A percentile compares a stretch with the other conserved stretches of the same genome.
phyloP scores from a whole-genome alignment of 2,113 vertebrate genomes.

The Centropus unirufus region DNA sequence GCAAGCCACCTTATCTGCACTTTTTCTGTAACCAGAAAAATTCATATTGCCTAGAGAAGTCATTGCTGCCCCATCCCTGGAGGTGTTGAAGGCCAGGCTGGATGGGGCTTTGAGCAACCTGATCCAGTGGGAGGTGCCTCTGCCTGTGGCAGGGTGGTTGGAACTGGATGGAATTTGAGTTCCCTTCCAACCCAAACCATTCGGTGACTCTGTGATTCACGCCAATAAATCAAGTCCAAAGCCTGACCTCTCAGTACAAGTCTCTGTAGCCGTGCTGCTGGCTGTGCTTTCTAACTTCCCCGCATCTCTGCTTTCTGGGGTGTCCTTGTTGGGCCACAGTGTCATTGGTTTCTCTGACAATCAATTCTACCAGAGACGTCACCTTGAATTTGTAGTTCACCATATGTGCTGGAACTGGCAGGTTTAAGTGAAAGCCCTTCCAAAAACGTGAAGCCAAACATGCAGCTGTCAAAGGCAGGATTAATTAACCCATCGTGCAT shows the following conservation, averaged over 20 bases:
- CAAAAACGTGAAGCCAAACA: background rate
- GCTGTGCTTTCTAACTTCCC: background rate
- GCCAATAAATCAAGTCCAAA: background rate
- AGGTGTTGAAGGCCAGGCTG: too few species aligned
- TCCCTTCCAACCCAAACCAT: too few species aligned
- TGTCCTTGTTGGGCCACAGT: background rate
- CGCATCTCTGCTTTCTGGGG: background rate
- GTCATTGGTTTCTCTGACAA: background rate
- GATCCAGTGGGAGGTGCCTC: too few species aligned
- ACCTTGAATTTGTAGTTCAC: background rate
- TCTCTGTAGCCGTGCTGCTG: background rate
- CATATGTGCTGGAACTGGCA: background rate
- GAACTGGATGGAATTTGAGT: too few species aligned
- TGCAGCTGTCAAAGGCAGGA: constrained; percentile 23
- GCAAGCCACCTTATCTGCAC: background rate
- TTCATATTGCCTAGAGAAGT: background rate
- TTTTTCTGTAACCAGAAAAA: background rate
- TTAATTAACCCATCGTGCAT: constrained; percentile 29
- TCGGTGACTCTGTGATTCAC: background rate
- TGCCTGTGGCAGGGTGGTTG: too few species aligned
- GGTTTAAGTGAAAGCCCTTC: constrained; percentile 14
- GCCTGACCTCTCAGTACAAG: background rate
- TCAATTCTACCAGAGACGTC: background rate
- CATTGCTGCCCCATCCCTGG: too few species aligned
- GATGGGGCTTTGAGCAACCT: too few species aligned